Conservation (phyloP, 2,888 invertebrate species). For the Dexiosoma caninum region DNA sequence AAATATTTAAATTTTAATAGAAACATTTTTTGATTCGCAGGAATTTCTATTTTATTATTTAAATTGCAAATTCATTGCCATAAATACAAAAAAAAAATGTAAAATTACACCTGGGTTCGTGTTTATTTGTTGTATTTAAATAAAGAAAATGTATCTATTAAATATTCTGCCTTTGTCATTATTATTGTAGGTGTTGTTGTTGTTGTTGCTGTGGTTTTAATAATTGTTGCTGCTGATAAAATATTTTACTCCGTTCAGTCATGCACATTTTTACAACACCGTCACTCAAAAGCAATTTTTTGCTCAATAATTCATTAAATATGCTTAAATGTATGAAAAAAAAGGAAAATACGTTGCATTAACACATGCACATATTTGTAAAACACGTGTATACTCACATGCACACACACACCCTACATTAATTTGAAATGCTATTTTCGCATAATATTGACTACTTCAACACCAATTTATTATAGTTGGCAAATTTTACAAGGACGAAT, state of each 20-base stretch:
- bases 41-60: constrained; percentile 30
- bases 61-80: constrained; percentile 40
- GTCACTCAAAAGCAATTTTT: constrained; percentile 19
- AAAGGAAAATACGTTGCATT: neutral
- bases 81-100: constrained; percentile 42
- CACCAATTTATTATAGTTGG: no score
- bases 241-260: constrained; percentile 19
- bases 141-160: no score
- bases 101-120: no score
- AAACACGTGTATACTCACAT: no score
- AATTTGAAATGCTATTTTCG: no score
- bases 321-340: neutral
- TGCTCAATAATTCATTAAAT: constrained; percentile 34
- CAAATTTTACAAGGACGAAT: no score
- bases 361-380: neutral
- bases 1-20: no score
- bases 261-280: constrained; percentile 31
- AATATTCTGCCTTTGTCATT: no score
- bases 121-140: no score
- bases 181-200: neutral
- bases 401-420: no score
- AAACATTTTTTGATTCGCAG: neutral
- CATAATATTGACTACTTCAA: no score
- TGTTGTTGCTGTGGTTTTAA: neutral
- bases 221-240: neutral